Conservation (phyloP, 1,140 invertebrate species). For the Chironomus striatipennis region DNA sequence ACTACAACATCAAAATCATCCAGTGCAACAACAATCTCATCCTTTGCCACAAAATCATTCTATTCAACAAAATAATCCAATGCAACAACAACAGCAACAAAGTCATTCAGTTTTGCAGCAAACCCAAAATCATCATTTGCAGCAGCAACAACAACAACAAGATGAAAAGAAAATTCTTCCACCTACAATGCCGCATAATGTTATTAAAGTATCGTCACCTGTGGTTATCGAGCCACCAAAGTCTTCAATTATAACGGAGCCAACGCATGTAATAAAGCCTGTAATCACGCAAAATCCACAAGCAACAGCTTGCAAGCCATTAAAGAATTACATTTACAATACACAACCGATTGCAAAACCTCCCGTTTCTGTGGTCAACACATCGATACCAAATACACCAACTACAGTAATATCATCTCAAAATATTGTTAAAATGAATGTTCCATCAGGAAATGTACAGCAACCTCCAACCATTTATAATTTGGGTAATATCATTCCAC, state of each 20-base stretch:
- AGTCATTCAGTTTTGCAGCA: background rate
- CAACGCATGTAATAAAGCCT: background rate
- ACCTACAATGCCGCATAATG: background rate
- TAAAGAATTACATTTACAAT: background rate
- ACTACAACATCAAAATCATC: too few species aligned
- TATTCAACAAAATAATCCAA: too few species aligned
- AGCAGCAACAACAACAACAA: background rate
- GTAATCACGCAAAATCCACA: constrained; percentile 4
- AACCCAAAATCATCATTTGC: background rate
- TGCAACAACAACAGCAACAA: too few species aligned
- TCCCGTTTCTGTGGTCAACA: background rate
- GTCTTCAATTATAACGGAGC: background rate
- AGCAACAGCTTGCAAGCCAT: background rate
- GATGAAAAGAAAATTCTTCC: background rate
- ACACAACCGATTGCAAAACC: background rate
- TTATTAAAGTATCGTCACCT: background rate
- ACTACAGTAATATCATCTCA: background rate
- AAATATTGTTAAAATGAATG: constrained; percentile 5
- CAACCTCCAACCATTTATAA: constrained; percentile 36
- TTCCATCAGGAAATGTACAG: background rate
- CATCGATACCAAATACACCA: background rate
- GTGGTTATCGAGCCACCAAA: background rate
- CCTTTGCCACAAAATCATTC: too few species aligned
- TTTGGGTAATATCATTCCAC: constrained; percentile 25
- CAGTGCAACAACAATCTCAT: too few species aligned